phyloP scores from a whole-genome alignment of 2,888 invertebrate species.

The Diaphora mendica region DNA sequence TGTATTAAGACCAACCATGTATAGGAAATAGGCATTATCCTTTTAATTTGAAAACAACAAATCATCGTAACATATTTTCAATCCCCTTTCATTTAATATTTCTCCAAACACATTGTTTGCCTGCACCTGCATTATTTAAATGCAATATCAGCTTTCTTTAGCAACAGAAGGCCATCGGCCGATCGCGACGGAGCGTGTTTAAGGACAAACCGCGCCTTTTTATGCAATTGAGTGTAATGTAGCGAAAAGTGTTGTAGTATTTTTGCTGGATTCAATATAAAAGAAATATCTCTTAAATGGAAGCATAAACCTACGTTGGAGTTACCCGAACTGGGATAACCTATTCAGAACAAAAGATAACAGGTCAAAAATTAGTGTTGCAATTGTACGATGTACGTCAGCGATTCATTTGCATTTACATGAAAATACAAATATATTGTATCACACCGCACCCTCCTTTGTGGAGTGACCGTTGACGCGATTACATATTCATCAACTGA shows the following conservation, averaged over 20 bases:
- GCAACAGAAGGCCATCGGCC: slow-evolving; percentile 24
- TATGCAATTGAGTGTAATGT: slow-evolving; percentile 14
- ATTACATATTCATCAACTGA: slow-evolving; percentile 68
- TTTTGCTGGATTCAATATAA: slow-evolving; percentile 34
- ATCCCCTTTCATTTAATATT: not conserved
- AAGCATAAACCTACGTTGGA: not conserved
- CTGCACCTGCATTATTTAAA: slow-evolving; percentile 14
- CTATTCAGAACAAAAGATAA: slow-evolving; percentile 15
- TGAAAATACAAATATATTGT: slow-evolving; percentile 50
- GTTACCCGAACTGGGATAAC: not conserved
- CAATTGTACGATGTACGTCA: slow-evolving; percentile 14
- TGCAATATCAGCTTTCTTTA: slow-evolving; percentile 23
- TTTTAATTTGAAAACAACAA: not conserved
- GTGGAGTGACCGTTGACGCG: slow-evolving; percentile 55
- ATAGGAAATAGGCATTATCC: not conserved
- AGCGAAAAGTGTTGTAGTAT: slow-evolving; percentile 18
- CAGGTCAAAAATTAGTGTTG: slow-evolving; percentile 26
- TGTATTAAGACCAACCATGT: not conserved
- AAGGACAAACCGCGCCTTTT: slow-evolving; percentile 26
- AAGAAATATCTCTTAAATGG: slow-evolving; percentile 19
- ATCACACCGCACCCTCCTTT: slow-evolving; percentile 48
- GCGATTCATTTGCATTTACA: slow-evolving; percentile 59
- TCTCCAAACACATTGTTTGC: slow-evolving; percentile 4
- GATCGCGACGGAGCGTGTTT: slow-evolving; percentile 20
- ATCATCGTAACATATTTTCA: not conserved